Percentiles rank a stretch among this genome's conserved stretches.
phyloP scores from a whole-genome alignment of 23 tunicate species.

The Trididemnum clinides region DNA sequence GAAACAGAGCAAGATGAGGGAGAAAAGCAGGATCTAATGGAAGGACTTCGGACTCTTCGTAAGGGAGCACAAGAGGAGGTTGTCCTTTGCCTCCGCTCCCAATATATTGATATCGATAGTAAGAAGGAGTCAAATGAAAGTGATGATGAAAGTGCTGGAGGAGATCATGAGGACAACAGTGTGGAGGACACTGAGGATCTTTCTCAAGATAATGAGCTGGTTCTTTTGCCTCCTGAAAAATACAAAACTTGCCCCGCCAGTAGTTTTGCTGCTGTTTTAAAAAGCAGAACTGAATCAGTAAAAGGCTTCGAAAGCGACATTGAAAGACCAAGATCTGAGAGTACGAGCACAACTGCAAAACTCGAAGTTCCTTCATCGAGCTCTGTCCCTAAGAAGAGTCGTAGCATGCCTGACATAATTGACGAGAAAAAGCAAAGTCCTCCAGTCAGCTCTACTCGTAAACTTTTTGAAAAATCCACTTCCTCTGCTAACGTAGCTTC shows the following conservation, averaged over 20 bases:
- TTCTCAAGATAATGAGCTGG: too few species aligned
- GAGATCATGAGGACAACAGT: not conserved
- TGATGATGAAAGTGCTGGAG: slow-evolving; percentile 24
- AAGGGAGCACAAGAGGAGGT: slow-evolving; percentile 60
- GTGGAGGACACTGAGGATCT: slow-evolving; percentile 11
- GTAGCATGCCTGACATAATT: slow-evolving; percentile 61
- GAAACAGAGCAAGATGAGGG: slow-evolving; percentile 79
- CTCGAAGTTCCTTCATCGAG: not conserved
- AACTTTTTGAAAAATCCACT: slow-evolving; percentile 10
- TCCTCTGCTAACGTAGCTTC: not conserved
- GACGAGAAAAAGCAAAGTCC: slow-evolving; percentile 27
- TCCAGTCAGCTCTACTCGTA: not conserved
- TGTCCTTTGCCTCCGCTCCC: slow-evolving; percentile 51
- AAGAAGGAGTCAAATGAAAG: slow-evolving; percentile 15
- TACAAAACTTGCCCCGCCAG: slow-evolving; percentile 61
- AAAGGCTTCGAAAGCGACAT: slow-evolving; percentile 35
- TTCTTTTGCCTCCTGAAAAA: slow-evolving; percentile 62
- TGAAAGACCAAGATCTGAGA: slow-evolving; percentile 7
- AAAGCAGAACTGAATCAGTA: not conserved
- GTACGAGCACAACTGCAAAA: not conserved
- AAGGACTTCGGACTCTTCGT: slow-evolving; percentile 59
- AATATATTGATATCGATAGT: slow-evolving; percentile 38
- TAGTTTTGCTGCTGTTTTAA: slow-evolving; percentile 36
- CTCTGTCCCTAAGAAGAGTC: slow-evolving; percentile 54
- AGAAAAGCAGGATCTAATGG: slow-evolving; percentile 58